These are phyloP conservation scores for Halocaridina rubra DNA, from an alignment of 2,888 invertebrate species.

Conservation along the genomic window DNA sequence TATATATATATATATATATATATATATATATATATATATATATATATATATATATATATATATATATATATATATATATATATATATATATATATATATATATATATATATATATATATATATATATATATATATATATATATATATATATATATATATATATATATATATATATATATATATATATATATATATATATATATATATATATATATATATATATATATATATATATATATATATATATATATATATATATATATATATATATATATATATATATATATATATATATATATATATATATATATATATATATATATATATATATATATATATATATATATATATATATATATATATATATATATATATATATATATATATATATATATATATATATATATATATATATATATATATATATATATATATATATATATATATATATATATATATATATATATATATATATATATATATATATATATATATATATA, in stretches of 20 bases:
- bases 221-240: neutral
- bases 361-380: neutral
- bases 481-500: neutral
- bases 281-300: neutral
- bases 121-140: neutral
- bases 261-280: neutral
- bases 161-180: neutral
- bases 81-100: neutral
- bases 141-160: neutral
- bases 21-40: neutral
- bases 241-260: neutral
- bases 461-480: neutral
- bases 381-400: neutral
- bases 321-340: neutral
- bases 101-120: neutral
- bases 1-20: neutral
- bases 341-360: neutral
- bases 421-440: neutral
- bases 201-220: neutral
- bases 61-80: neutral
- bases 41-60: neutral
- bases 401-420: neutral
- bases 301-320: neutral
- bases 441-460: neutral
- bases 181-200: neutral